Percentiles rank a stretch among this genome's conserved stretches.
These are phyloP conservation scores for Geophilus truncorum DNA, from an alignment of 2,888 invertebrate genomes.

Conservation along the genomic window DNA sequence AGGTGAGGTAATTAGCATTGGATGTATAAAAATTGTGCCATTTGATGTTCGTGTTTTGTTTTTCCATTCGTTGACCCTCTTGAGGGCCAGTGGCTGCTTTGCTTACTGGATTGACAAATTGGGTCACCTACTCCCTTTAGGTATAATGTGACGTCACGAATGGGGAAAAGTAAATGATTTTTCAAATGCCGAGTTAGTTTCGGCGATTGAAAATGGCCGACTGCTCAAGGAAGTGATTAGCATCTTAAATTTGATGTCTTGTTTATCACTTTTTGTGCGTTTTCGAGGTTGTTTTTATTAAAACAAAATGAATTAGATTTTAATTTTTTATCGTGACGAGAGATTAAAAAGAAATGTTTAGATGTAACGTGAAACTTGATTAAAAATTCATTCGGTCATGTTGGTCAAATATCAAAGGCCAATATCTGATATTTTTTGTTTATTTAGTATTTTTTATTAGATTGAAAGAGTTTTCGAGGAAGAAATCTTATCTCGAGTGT, in stretches of 20 bases:
- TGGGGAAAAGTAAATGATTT: not conserved
- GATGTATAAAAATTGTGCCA: not conserved
- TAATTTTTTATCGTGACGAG: not conserved
- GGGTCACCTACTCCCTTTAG: conserved; percentile 22
- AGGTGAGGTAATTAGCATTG: not conserved
- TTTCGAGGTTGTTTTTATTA: no score
- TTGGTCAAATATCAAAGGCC: not conserved
- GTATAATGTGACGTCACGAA: conserved; percentile 3
- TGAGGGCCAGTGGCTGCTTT: conserved; percentile 25
- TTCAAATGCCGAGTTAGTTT: not conserved
- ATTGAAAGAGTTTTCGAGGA: not conserved
- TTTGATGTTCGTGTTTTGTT: conserved; percentile 7
- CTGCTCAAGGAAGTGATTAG: not conserved
- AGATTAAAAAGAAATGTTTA: not conserved
- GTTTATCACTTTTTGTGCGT: not conserved
- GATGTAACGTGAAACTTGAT: not conserved
- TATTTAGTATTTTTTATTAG: not conserved
- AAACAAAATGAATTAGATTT: not conserved
- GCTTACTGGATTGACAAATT: conserved; percentile 21
- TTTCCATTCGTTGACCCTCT: conserved; percentile 25
- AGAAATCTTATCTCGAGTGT: not conserved
- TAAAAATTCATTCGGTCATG: not conserved
- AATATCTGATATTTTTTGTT: not conserved
- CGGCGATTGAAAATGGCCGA: not conserved
- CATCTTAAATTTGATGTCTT: not conserved